Evolutionary conservation across 2,797 vertebrate genomes (phyloP), one percentile per base, ranked within the genome.

Genomic region (Sphenopsis melanotis): DNA sequence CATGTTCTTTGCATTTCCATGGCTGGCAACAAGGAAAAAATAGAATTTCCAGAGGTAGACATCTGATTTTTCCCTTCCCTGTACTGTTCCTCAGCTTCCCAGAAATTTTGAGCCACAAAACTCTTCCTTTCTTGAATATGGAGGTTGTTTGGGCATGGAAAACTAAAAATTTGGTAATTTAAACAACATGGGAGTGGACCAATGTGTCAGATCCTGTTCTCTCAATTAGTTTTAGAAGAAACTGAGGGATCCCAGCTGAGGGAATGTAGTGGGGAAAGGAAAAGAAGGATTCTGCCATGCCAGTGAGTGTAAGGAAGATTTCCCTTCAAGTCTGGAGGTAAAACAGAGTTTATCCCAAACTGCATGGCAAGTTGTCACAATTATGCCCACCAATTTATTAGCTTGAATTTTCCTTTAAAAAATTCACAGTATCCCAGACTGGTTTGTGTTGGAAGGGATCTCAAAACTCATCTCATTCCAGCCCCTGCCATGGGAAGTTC

Each of bases 211-310:
- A 85, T 52, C 81, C 93, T 93, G 34, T 95, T 92, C 52, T 94
- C 78, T 96, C 24, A 69, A 52, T 94, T 76, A 47, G 63, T 92
- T 96, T 60, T 87, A 92, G 87, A 95, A 89, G 46, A 89, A 94
- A 52, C 89, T 74, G 57, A 88, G 87, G 85, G 83, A 93, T 55
- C 55, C 7, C 22, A 24, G 55, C 55, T 70, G 57, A 90, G 87
- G 85, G 83, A 94, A 46, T 26, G 0, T 92, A 92, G 57, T 92
- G 85, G 83, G 90, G 91, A 89, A 92, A 95, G 91, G 89, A 94
- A 93, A 90, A 87, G 76, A 64, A 94, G 70, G 93, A 88, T 87
- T 90, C 81, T 94, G 93, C 81, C 83, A 69, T 61, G 83, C 87
- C 90, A 92, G 83, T 64, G 71, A 77, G 83, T 87, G 83, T 75